These are phyloP conservation scores for Cynopterus sphinx DNA, from an alignment of 2,797 vertebrate species.

Conservation along the genomic window DNA sequence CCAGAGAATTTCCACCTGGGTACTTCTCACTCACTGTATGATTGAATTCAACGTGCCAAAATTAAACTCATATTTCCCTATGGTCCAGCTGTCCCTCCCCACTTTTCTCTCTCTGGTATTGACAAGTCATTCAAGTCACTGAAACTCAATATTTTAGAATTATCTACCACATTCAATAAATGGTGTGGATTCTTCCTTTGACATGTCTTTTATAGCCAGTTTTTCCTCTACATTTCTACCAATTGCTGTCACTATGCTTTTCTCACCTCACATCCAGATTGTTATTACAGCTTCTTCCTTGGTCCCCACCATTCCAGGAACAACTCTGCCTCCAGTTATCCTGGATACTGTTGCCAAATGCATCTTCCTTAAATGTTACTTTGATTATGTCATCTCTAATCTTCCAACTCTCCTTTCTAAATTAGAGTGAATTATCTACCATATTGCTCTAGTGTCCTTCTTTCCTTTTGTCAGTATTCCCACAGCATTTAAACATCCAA, in stretches of 20 bases:
- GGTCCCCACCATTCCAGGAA: not conserved
- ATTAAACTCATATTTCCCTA: not conserved
- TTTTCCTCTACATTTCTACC: not conserved
- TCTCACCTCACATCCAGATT: not conserved
- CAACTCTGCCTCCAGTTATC: not conserved
- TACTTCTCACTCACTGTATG: not conserved
- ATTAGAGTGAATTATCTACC: not conserved
- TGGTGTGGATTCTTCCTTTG: not conserved
- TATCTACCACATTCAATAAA: not conserved
- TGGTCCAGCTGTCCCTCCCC: not conserved
- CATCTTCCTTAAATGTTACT: not conserved
- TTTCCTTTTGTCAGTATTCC: not conserved
- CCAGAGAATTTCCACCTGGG: not conserved
- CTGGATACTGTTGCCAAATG: not conserved
- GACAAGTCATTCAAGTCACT: not conserved
- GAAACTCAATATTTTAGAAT: not conserved
- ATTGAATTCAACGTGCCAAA: not conserved
- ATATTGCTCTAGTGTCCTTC: not conserved
- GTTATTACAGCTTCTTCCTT: not conserved
- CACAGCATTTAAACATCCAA: not conserved
- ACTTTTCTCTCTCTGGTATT: not conserved
- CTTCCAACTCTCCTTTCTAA: not conserved
- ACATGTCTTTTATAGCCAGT: not conserved
- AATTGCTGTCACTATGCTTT: not conserved
- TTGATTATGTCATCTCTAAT: not conserved